Base-by-base conservation (phyloP, 2,888 invertebrate species). In the Eupsilia transversa region DNA sequence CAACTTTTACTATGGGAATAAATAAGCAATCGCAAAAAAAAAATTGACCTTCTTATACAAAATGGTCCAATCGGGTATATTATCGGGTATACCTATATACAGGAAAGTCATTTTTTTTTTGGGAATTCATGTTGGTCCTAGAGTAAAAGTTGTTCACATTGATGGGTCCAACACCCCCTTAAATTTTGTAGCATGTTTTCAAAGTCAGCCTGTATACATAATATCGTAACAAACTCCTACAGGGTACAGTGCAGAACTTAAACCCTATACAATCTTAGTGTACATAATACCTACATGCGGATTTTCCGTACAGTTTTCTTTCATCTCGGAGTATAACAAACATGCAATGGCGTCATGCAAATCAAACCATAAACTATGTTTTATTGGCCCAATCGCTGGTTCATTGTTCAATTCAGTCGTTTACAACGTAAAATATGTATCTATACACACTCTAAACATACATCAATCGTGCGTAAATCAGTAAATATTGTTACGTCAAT, bases 371-470 rank as follows among this genome's bases (percentile, higher is more conserved):
- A 84, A 84, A 81, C 66, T 66, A 81, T 74, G 59, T 84, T 84
- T 81, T 84, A 81, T 80, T 84, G 67, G 81, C 70, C 70, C 74
- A 74, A 81, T 81, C 81, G 66, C 56, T 84, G 35, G 69, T 80
- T 80, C 80, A 81, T 81, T 84, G 85, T 81, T 80, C 84, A 84
- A 84, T 84, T 84, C 80, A 74, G 63, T 84, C 65, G 66, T 84
- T 84, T 84, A 84, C 56, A 73, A 49, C 84, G 61, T 84, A 80
- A 74, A 84, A 81, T 80, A 80, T 80, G 66, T 84, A 80, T 80
- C 80, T 80, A 80, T 69, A 69, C 80, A 68, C 74, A 57, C 66
- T 83, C 61, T 83, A 83, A 79, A 83, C 80, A 73, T 80, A 69
- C 74, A 80, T 84, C 80, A 84, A 80, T 57, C 69, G 69, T 69